phyloP scores from a whole-genome alignment of 2,888 invertebrate species.

The Erebia ligea region DNA sequence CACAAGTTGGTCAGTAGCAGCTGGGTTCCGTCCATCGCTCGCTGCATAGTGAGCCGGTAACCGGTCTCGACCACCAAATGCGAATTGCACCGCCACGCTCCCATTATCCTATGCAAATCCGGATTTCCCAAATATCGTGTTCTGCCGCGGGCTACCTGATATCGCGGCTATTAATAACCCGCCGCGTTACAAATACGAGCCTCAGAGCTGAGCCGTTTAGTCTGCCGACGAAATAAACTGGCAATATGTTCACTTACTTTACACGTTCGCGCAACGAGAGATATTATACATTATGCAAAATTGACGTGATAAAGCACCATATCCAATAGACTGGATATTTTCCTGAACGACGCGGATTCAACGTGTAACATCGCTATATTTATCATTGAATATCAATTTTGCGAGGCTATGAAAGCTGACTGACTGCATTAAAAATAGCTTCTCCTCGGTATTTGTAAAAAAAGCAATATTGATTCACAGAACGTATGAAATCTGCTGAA shows the following conservation, averaged over 20 bases:
- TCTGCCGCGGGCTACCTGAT: conserved; percentile 73
- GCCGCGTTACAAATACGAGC: conserved; percentile 72
- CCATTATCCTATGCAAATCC: conserved; percentile 82
- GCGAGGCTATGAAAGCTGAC: conserved; percentile 32
- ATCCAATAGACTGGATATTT: conserved; percentile 44
- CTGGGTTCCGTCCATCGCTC: conserved; percentile 2
- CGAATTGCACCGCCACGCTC: conserved; percentile 55
- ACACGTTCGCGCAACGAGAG: conserved; percentile 41
- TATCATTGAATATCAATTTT: conserved; percentile 39
- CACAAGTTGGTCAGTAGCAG: conserved; percentile 1
- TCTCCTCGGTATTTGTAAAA: conserved; percentile 14
- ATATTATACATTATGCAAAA: conserved; percentile 48
- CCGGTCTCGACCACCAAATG: conserved; percentile 51
- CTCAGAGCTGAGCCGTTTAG: conserved; percentile 64
- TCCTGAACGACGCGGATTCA: conserved; percentile 39
- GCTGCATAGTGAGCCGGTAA: conserved; percentile 22
- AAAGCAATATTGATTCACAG: conserved; percentile 18
- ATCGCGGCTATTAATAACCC: conserved; percentile 79
- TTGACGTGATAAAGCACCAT: conserved; percentile 47
- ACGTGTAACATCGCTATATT: conserved; percentile 37
- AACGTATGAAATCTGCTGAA: conserved; percentile 15
- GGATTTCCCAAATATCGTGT: conserved; percentile 78
- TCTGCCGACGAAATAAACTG: conserved; percentile 67
- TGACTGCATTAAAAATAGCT: conserved; percentile 25
- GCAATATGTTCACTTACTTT: conserved; percentile 64